A percentile compares a stretch with the other conserved stretches of the same genome.
These are phyloP conservation scores for Spondyliosoma cantharus DNA, from an alignment of 2,797 vertebrate genomes.

Conservation along the genomic window DNA sequence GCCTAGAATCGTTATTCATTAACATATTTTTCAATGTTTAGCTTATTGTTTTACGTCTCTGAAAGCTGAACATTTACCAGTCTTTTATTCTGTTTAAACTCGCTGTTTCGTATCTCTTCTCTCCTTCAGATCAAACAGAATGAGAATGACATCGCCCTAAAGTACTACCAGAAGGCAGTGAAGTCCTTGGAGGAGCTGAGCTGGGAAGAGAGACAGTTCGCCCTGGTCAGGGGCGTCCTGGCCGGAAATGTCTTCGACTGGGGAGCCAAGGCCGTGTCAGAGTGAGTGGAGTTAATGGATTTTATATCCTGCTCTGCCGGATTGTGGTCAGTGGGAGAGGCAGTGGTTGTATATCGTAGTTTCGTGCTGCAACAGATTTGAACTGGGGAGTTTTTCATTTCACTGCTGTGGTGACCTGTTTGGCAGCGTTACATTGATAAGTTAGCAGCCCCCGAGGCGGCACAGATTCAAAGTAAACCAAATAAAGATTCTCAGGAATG, in stretches of 20 bases:
- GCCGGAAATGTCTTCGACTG: conserved; percentile 99
- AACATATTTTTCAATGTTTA: background rate
- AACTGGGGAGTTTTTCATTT: background rate
- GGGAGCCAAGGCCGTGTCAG: conserved; percentile 98
- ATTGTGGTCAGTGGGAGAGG: background rate
- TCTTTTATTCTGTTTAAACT: background rate
- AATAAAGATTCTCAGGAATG: background rate
- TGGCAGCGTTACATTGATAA: background rate
- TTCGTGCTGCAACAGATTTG: background rate
- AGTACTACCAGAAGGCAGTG: conserved; percentile 91
- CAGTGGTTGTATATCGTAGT: background rate
- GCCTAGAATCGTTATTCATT: background rate
- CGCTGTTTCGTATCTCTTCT: background rate
- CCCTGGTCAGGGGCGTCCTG: conserved; percentile 93
- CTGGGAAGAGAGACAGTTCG: conserved; percentile 97
- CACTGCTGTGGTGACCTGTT: background rate
- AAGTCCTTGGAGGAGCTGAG: conserved; percentile 88
- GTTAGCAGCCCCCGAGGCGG: background rate
- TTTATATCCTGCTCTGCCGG: conserved; percentile 2
- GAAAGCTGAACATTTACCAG: background rate
- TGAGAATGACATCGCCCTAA: conserved; percentile 95
- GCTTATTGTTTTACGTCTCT: background rate
- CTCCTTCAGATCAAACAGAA: conserved; percentile 92
- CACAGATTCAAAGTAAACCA: background rate
- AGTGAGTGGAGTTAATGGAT: conserved; percentile 86